These are phyloP conservation scores for Eospalax fontanierii DNA, from an alignment of 2,797 vertebrate genomes.

Conservation along the genomic window DNA sequence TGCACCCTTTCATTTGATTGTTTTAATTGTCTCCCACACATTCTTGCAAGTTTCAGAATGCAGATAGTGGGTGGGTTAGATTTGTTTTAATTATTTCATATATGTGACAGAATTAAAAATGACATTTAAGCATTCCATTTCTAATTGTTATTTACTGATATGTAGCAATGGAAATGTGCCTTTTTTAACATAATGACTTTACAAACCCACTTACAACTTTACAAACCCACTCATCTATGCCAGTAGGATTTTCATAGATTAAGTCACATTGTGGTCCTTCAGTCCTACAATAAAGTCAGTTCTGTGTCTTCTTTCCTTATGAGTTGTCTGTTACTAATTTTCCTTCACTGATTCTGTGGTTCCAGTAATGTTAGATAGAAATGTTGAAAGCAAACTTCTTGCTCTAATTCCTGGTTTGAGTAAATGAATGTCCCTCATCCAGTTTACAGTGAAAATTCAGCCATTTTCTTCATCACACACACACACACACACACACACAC, in stretches of 20 bases:
- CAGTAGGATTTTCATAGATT: neutral
- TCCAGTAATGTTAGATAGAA: neutral
- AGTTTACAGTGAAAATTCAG: neutral
- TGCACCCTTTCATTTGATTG: neutral
- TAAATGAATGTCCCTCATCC: neutral
- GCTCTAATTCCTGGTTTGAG: neutral
- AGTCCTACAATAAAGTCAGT: neutral
- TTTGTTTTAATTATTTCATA: conserved; percentile 7
- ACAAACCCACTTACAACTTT: neutral
- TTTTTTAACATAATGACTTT: neutral
- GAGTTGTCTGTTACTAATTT: neutral
- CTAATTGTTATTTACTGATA: neutral
- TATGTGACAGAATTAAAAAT: neutral
- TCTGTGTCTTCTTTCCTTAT: neutral
- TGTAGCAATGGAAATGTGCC: neutral
- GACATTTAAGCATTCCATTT: neutral
- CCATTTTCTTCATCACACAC: too few species aligned
- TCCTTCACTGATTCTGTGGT: neutral
- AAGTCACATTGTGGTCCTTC: neutral
- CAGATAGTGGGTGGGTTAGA: neutral
- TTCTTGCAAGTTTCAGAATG: neutral
- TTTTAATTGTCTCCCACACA: neutral
- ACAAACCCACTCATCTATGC: neutral
- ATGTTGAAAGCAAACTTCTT: neutral
- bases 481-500: too few species aligned